Percentiles rank a stretch among this genome's conserved stretches.
Evolutionary conservation across 23 tunicate genomes (phyloP).

Genomic region (Trididemnum clinides): DNA sequence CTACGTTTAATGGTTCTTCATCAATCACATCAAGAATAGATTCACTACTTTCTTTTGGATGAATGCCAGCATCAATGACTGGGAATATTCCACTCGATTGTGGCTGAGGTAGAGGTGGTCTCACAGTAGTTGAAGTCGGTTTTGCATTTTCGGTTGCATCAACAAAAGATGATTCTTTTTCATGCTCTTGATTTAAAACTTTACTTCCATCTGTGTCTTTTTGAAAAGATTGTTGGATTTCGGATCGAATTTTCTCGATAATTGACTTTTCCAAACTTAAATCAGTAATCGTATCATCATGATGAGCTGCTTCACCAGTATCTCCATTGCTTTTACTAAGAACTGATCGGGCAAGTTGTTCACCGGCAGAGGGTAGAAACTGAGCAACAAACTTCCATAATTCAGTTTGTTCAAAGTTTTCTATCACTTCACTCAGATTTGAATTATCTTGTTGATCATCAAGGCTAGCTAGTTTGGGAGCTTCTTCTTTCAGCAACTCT

Average conservation of each 20-base stretch:
- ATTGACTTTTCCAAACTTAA: conserved; percentile 19
- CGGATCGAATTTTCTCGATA: conserved; percentile 42
- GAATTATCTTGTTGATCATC: conserved; percentile 12
- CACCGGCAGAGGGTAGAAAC: conserved; percentile 59
- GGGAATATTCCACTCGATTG: not conserved
- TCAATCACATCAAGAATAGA: conserved; percentile 1
- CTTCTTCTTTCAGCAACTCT: conserved; percentile 64
- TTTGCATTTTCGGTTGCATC: not conserved
- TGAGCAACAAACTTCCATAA: conserved; percentile 88
- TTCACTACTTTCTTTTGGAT: not conserved
- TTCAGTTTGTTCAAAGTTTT: conserved; percentile 83
- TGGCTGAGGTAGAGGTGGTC: not conserved
- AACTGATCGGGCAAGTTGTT: not conserved
- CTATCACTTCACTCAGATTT: conserved; percentile 77
- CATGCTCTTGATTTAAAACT: not conserved
- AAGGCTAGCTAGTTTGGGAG: not conserved
- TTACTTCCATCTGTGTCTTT: not conserved
- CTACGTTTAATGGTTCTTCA: not conserved
- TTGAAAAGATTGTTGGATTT: conserved; percentile 5
- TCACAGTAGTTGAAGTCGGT: not conserved
- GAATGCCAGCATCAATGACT: not conserved
- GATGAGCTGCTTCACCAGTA: not conserved
- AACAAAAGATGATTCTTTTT: not conserved
- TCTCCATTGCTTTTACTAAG: not conserved
- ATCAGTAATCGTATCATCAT: conserved; percentile 17